Base-by-base conservation (phyloP, 1,140 invertebrate species). In the Akabosia matsudoensis region DNA sequence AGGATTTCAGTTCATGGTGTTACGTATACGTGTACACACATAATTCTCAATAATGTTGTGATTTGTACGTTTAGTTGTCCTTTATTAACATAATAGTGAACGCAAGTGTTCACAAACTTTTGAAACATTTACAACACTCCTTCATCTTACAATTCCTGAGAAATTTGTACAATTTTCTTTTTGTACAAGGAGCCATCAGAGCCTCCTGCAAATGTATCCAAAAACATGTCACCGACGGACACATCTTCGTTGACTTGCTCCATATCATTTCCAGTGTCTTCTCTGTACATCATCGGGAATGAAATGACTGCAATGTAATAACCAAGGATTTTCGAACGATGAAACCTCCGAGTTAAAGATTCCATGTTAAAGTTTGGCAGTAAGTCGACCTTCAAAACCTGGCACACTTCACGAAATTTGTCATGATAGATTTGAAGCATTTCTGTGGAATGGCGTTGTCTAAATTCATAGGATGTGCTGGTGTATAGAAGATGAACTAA, bases 341-440 rank as follows among this genome's bases (percentile, higher is more conserved):
- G 74, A 73, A 76, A 79, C 30, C 75, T 26, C 22, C 72, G 31
- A n/a, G 70, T 34, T 4, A 79, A 30, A 16, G 54, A 26, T 22
- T 73, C 34, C 33, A 76, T 22, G 33, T 28, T 74, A 54, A 79
- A 79, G 30, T 64, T 73, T 26, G 78, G 78, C 31, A 76, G 61
- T 14, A 75, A 33, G 16, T 74, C 56, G 26, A 71, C 45, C 24
- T 51, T 61, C 1, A 79, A 34, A 1, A 33, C n/a, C 0, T 16
- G 22, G 33, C 78, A 79, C 16, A 74, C 18, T 61, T 75, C 61
- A 33, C 67, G 54, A 34, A 56, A 78, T 1, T 76, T 80, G 0
- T 77, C 74, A 24, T 85, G 84, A 80, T 87, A 87, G 78, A 84
- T 78, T 2, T 77, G 64, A 1, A 87, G 18, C 79, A 87, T 82